These are phyloP conservation scores for Leuctra nigra DNA, from an alignment of 2,888 invertebrate species.

Conservation along the genomic window DNA sequence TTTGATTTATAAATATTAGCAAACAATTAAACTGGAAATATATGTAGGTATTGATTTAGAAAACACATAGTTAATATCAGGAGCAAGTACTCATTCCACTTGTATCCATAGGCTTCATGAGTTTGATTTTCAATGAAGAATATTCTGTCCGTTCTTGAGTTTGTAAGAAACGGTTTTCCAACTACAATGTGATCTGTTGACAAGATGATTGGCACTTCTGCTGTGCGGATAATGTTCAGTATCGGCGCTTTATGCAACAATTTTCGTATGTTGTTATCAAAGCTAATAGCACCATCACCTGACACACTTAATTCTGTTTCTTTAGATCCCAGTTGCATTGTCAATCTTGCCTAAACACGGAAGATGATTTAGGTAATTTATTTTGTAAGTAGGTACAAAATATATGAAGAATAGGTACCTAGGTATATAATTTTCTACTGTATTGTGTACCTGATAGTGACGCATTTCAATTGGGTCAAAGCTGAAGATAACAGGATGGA, in stretches of 20 bases:
- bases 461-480: conserved; percentile 40
- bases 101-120: background rate
- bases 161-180: conserved; percentile 34
- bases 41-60: background rate
- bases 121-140: conserved; percentile 36
- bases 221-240: background rate
- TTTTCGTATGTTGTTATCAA: background rate
- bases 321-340: background rate
- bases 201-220: conserved; percentile 34
- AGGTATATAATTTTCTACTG: background rate
- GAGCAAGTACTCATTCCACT: background rate
- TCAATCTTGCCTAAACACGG: background rate
- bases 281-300: conserved; percentile 28
- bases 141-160: conserved; percentile 36
- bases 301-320: conserved; percentile 25
- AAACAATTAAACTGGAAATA: background rate
- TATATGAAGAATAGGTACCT: background rate
- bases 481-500: conserved; percentile 38
- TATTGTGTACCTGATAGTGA: conserved; percentile 35
- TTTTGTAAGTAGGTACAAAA: background rate
- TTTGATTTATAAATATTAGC: background rate
- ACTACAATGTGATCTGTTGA: conserved; percentile 38
- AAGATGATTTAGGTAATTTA: background rate
- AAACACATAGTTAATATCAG: background rate
- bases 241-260: background rate